Evolutionary conservation across 2,888 invertebrate genomes (phyloP).

Genomic region (Tetranychus truncatus): DNA sequence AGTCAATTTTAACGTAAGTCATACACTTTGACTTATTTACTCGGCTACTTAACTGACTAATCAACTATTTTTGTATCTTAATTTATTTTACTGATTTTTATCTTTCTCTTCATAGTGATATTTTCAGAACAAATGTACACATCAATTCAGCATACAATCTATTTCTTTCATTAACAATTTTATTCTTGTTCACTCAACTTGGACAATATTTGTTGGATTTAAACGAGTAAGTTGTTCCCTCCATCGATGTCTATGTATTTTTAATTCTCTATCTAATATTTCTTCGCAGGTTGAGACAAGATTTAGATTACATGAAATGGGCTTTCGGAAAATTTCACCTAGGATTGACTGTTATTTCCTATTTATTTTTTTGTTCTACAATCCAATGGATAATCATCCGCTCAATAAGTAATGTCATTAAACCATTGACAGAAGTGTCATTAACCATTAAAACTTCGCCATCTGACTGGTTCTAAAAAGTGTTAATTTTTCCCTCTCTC

Average conservation of each 20-base stretch:
- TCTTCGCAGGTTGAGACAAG: background rate
- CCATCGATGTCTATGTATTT: background rate
- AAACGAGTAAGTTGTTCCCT: background rate
- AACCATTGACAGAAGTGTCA: background rate
- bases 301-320: constrained; percentile 1
- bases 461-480: background rate
- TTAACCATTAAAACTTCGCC: background rate
- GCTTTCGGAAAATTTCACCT: constrained; percentile 5
- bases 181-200: background rate
- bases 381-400: constrained; percentile 1
- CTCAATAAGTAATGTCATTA: background rate
- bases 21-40: background rate
- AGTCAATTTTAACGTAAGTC: background rate
- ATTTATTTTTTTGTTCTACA: background rate
- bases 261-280: background rate
- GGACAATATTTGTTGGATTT: background rate
- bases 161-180: background rate
- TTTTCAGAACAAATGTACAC: constrained; percentile 2
- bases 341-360: background rate
- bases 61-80: background rate
- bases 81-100: background rate
- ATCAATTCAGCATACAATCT: constrained; percentile 7
- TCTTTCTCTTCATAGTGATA: background rate
- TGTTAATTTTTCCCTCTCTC: background rate
- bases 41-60: background rate